Percentiles rank a stretch among this genome's conserved stretches.
phyloP scores from a whole-genome alignment of 37 sponge, comb jelly and placozoan species.

The Diacarnus erythraeanus region DNA sequence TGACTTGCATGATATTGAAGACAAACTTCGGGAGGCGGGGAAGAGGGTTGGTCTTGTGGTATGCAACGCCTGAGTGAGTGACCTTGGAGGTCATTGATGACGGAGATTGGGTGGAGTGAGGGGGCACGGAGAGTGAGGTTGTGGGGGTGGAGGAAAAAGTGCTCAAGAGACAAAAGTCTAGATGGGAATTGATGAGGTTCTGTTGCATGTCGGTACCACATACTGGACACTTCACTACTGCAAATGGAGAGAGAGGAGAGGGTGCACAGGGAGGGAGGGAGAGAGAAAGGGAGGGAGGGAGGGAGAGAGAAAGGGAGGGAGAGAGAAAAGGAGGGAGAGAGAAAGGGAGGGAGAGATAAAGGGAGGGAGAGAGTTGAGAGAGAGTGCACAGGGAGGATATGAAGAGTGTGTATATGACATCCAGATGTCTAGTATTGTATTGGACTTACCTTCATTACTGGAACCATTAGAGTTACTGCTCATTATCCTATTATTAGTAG shows the following conservation, averaged over 20 bases:
- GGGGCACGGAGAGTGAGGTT: background rate
- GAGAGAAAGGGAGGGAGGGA: no score
- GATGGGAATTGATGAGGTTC: constrained; percentile 35
- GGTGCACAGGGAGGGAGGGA: no score
- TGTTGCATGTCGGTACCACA: constrained; percentile 8
- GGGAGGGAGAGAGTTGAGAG: no score
- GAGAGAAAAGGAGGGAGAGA: no score
- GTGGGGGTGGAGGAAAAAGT: background rate
- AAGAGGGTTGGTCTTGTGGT: background rate
- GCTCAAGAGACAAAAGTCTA: constrained; percentile 30
- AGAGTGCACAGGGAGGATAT: no score
- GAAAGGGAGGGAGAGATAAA: no score
- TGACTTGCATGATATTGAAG: constrained; percentile 38
- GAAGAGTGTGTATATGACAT: no score
- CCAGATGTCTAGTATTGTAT: no score
- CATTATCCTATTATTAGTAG: background rate
- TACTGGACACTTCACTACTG: constrained; percentile 45
- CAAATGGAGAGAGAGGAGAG: background rate
- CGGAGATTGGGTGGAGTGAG: background rate
- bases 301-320: no score
- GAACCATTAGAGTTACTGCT: background rate
- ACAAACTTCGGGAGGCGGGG: constrained; percentile 46
- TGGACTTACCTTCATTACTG: no score
- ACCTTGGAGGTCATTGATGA: no score
- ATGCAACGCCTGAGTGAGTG: background rate